Conservation (phyloP, 2,113 vertebrate species). For the Forbesichthys papilliferus region DNA sequence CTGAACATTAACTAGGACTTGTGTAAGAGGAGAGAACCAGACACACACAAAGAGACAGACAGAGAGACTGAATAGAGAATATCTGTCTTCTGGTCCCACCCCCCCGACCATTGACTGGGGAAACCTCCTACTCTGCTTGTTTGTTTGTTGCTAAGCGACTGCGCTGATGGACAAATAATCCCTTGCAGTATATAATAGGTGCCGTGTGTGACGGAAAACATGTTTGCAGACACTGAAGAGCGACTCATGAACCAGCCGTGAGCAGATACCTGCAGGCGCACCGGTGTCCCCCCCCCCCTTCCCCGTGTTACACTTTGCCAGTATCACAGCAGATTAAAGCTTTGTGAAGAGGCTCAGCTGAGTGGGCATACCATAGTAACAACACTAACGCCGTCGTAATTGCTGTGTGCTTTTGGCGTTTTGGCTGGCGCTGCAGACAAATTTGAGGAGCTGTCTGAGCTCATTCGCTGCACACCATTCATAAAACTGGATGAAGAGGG, state of each 20-base stretch:
- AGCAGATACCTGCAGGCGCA: conserved; percentile 41
- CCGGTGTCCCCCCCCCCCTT: conserved; percentile 4
- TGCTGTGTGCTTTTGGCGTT: background rate
- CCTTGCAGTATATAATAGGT: conserved; percentile 61
- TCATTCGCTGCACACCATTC: background rate
- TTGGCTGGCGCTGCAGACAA: background rate
- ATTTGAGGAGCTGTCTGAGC: too few species aligned
- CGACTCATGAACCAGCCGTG: conserved; percentile 25
- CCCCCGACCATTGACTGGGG: conserved; percentile 23
- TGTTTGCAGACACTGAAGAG: conserved; percentile 42
- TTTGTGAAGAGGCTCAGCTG: conserved; percentile 11
- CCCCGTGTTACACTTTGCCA: conserved; percentile 16
- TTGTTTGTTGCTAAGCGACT: conserved; percentile 72
- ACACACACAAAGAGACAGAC: conserved; percentile 18
- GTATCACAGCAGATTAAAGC: conserved; percentile 14
- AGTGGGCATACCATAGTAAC: background rate
- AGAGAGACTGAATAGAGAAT: conserved; percentile 29
- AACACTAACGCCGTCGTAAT: background rate
- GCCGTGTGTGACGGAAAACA: conserved; percentile 62
- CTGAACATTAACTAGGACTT: too few species aligned
- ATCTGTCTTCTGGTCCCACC: conserved; percentile 17
- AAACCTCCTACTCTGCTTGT: conserved; percentile 54
- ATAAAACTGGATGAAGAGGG: background rate
- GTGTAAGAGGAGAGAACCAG: too few species aligned
- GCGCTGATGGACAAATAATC: conserved; percentile 47